These are phyloP conservation scores for Chloroceryle amazona DNA, from an alignment of 2,797 vertebrate genomes.

Conservation along the genomic window DNA sequence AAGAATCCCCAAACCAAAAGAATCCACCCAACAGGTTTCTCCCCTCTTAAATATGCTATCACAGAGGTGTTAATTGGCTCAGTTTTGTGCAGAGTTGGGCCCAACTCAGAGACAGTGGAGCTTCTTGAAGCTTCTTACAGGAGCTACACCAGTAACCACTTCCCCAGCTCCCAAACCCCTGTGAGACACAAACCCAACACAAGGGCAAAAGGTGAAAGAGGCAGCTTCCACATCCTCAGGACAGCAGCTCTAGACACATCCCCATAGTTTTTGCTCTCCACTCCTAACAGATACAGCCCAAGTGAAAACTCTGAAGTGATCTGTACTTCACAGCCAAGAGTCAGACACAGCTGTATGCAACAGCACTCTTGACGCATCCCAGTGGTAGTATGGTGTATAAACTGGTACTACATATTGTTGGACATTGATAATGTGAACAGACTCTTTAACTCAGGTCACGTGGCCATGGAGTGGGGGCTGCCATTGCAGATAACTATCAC, in stretches of 20 bases:
- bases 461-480: neutral
- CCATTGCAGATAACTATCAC: neutral
- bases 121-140: too few species aligned
- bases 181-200: too few species aligned
- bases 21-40: too few species aligned
- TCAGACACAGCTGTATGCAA: neutral
- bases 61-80: too few species aligned
- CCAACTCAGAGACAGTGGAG: too few species aligned
- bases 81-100: too few species aligned
- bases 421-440: neutral
- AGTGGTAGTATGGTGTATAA: neutral
- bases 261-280: neutral
- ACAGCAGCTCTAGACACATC: neutral
- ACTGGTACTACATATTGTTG: neutral
- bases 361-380: neutral
- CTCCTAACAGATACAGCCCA: neutral
- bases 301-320: neutral
- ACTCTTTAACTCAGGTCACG: neutral
- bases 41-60: too few species aligned
- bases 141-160: too few species aligned
- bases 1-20: too few species aligned
- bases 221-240: neutral
- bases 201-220: neutral
- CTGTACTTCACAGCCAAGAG: neutral
- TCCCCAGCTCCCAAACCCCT: too few species aligned